A percentile compares a stretch with the other conserved stretches of the same genome.
Evolutionary conservation across 2,797 vertebrate genomes (phyloP).

Genomic region (Pipistrellus pipistrellus): DNA sequence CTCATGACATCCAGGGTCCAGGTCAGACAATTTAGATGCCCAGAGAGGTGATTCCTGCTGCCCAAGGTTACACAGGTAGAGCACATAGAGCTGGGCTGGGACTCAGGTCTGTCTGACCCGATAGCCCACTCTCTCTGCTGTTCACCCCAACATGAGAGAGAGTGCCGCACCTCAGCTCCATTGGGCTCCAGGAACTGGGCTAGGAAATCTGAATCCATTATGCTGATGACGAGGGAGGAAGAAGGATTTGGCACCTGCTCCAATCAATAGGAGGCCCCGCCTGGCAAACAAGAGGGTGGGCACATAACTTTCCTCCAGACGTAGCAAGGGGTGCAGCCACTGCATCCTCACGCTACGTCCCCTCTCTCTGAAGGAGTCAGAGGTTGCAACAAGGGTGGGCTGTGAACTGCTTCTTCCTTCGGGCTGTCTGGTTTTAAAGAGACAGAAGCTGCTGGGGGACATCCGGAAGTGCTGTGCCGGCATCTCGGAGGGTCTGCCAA

Average conservation of each 20-base stretch:
- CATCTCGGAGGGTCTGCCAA: background rate
- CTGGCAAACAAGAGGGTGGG: background rate
- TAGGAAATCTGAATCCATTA: background rate
- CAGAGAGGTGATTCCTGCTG: background rate
- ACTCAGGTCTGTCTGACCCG: background rate
- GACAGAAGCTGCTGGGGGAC: background rate
- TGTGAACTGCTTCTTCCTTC: background rate
- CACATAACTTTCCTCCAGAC: background rate
- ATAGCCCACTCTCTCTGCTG: background rate
- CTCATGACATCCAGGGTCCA: background rate
- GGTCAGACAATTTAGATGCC: background rate
- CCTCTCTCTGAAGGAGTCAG: background rate
- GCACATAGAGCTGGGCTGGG: too few species aligned
- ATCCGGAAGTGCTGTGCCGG: accelerated
- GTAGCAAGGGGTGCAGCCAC: accelerated
- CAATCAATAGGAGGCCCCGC: background rate
- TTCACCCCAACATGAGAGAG: background rate
- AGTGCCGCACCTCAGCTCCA: background rate
- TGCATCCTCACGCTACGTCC: background rate
- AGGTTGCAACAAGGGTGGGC: background rate
- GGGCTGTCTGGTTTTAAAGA: background rate
- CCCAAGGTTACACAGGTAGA: background rate
- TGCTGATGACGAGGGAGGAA: background rate
- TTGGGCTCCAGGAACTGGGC: background rate
- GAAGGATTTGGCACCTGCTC: background rate